A percentile compares a stretch with the other conserved stretches of the same genome.
phyloP scores from a whole-genome alignment of 2,888 invertebrate species.

The Ornithoptera alexandrae region DNA sequence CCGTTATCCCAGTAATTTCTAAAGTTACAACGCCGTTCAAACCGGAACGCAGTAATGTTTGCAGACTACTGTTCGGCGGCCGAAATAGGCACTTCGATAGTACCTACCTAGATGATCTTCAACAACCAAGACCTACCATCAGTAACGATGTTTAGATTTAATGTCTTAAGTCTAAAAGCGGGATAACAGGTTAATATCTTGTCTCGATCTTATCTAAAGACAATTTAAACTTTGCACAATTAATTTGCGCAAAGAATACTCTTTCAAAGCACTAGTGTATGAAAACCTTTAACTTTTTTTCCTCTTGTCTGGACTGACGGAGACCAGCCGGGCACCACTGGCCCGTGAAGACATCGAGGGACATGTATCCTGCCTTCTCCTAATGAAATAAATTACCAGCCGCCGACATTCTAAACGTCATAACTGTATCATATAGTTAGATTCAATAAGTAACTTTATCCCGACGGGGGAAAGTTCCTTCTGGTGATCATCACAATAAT shows the following conservation, averaged over 20 bases:
- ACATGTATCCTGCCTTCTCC: conserved; percentile 78
- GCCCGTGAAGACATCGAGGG: conserved; percentile 75
- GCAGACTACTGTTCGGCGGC: too few species aligned
- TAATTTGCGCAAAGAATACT: neutral
- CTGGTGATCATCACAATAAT: conserved; percentile 27
- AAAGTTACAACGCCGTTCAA: too few species aligned
- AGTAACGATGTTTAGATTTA: too few species aligned
- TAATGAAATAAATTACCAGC: conserved; percentile 74
- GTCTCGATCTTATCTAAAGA: neutral
- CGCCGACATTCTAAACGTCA: conserved; percentile 37
- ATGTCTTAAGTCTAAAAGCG: too few species aligned
- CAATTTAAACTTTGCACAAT: neutral
- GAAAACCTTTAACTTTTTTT: conserved; percentile 53
- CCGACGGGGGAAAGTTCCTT: conserved; percentile 25
- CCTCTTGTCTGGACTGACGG: conserved; percentile 68
- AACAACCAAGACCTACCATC: too few species aligned
- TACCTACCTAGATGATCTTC: too few species aligned
- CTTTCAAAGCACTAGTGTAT: conserved; percentile 7
- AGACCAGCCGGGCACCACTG: conserved; percentile 56
- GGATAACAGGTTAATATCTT: neutral
- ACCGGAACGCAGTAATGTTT: too few species aligned
- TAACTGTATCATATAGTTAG: conserved; percentile 32
- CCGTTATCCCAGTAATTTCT: too few species aligned
- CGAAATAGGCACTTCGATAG: too few species aligned
- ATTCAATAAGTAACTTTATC: conserved; percentile 35